A percentile compares a stretch with the other conserved stretches of the same genome.
These are phyloP conservation scores for Macaca mulatta DNA, from an alignment of 2,113 vertebrate species.

Conservation along the genomic window DNA sequence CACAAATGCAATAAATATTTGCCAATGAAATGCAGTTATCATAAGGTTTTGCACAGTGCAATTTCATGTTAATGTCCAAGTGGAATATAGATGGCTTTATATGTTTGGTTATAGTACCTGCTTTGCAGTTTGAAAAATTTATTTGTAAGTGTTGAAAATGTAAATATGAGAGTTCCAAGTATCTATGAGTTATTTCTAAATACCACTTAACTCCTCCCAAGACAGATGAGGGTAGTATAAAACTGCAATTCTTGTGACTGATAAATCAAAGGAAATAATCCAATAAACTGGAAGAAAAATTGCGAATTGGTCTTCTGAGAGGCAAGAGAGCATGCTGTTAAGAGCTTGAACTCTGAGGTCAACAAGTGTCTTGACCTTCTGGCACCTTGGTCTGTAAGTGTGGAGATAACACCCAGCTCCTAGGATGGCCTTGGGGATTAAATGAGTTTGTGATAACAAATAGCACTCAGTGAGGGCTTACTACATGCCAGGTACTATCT, in stretches of 20 bases:
- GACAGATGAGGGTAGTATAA: constrained; percentile 50
- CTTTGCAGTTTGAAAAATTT: constrained; percentile 58
- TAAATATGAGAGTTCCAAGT: constrained; percentile 53
- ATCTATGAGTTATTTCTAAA: constrained; percentile 41
- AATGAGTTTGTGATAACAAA: neutral
- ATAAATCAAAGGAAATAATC: constrained; percentile 32
- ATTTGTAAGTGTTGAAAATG: constrained; percentile 57
- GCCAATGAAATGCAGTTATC: constrained; percentile 70
- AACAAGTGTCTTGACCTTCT: neutral
- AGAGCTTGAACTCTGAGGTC: neutral
- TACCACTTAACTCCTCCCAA: constrained; percentile 53
- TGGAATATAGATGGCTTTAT: constrained; percentile 58
- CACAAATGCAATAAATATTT: constrained; percentile 75
- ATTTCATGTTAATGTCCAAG: constrained; percentile 64
- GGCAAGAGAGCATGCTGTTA: neutral
- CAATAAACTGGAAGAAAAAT: constrained; percentile 7
- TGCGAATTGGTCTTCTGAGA: neutral
- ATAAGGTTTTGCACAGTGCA: constrained; percentile 56
- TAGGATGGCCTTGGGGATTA: neutral
- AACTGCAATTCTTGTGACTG: constrained; percentile 49
- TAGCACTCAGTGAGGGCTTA: neutral
- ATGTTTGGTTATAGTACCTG: constrained; percentile 44
- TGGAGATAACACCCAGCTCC: neutral
- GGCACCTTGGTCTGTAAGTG: neutral
- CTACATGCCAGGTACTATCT: rapidly evolving